Evolutionary conservation across 2,888 invertebrate species (phyloP).

Genomic region (Nomada ferruginata): DNA sequence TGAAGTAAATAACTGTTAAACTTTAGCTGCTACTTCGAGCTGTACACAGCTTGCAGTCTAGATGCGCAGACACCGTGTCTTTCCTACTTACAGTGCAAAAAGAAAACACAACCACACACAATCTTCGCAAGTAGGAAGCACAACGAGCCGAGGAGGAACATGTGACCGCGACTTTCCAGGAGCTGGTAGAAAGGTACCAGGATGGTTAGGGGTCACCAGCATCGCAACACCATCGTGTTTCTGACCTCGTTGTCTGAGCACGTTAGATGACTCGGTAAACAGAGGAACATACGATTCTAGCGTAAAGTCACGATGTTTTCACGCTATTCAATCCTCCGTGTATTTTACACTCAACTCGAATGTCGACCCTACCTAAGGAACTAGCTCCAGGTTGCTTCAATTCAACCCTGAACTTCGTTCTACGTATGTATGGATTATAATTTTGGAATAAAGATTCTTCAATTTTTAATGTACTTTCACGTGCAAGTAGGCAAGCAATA

Average conservation of each 20-base stretch:
- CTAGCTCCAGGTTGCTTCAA: not conserved
- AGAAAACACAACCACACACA: constrained; percentile 25
- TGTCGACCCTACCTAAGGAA: not conserved
- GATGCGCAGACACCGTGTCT: not conserved
- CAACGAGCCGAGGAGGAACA: constrained; percentile 39
- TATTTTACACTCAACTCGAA: not conserved
- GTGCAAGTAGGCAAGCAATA: not conserved
- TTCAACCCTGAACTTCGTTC: not conserved
- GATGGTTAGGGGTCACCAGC: constrained; percentile 75
- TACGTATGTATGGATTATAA: not conserved
- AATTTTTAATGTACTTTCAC: not conserved
- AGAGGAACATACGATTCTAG: constrained; percentile 48
- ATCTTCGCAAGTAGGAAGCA: constrained; percentile 36
- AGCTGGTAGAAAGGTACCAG: constrained; percentile 63
- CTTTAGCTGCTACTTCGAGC: no score
- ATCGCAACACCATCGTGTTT: constrained; percentile 79
- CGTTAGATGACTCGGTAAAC: constrained; percentile 77
- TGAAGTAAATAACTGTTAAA: no score
- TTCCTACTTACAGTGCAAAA: not conserved
- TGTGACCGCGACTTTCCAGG: constrained; percentile 64
- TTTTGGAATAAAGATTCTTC: not conserved
- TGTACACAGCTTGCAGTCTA: not conserved
- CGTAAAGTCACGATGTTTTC: constrained; percentile 44
- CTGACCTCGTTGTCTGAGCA: constrained; percentile 75
- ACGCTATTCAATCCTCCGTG: constrained; percentile 43